Evolutionary conservation across 2,113 vertebrate species (phyloP).

Genomic region (Rhinolophus ferrumequinum): DNA sequence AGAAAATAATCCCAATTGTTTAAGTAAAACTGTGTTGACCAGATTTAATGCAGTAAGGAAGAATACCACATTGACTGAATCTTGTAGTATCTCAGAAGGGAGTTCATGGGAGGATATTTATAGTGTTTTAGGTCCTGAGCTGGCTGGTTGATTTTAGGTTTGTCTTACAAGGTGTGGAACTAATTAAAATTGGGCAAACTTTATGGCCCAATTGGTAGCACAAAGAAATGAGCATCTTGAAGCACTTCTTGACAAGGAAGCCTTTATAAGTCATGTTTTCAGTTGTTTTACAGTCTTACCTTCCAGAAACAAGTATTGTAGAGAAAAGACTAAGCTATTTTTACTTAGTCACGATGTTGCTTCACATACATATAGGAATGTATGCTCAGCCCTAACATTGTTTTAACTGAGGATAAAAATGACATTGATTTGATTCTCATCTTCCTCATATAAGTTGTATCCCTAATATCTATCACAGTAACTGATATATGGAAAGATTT

Average conservation of each 20-base stretch:
- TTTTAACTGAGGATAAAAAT: neutral
- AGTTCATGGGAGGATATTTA: neutral
- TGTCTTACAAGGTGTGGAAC: neutral
- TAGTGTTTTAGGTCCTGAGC: neutral
- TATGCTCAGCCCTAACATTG: neutral
- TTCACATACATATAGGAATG: neutral
- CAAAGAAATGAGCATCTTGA: neutral
- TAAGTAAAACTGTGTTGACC: neutral
- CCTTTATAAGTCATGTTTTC: neutral
- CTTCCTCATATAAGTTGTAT: neutral
- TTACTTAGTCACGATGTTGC: neutral
- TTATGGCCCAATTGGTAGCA: neutral
- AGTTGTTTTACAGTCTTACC: neutral
- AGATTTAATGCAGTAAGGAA: neutral
- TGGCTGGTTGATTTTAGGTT: neutral
- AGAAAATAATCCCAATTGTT: neutral
- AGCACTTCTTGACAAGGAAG: neutral
- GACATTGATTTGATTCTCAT: neutral
- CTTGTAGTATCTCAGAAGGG: neutral
- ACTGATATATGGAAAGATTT: neutral
- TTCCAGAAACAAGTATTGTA: neutral
- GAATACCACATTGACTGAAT: neutral
- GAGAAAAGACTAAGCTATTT: neutral
- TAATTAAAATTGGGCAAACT: neutral
- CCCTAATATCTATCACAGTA: neutral